Evolutionary conservation across 2,113 vertebrate species (phyloP), one percentile per base, ranked within the genome.

Genomic region (Hystrix brachyura): DNA sequence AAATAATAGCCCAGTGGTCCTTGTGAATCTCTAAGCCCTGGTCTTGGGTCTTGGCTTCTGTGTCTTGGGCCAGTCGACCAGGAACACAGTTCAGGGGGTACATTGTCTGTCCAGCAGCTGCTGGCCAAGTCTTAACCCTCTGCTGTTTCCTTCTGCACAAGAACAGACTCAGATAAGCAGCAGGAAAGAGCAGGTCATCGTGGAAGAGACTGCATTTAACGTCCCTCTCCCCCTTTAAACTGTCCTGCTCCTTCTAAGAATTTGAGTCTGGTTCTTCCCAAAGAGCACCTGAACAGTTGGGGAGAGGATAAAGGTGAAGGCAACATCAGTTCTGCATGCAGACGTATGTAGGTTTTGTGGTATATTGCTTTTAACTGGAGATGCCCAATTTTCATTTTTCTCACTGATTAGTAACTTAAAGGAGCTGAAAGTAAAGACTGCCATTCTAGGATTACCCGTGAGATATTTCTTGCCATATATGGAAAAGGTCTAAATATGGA

Each of bases 401-500:
- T 92, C 53, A 84, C 57, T 84, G 59, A 82, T 69, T 1, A 62
- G 74, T 84, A 81, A 80, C 38, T 94, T 88, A 86, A 80, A 92
- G 82, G n/a, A 87, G 60, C 87, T 51, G 7, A 46, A 84, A 69
- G 29, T 89, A 65, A 92, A 92, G 76, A 64, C 46, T 65, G n/a
- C 82, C 74, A 38, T 76, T 86, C 55, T 89, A 80, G n/a, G 48
- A 71, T 94, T 69, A 59, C 38, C 34, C 82, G 15, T 91, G 43
- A 64, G 76, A 19, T 79, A 83, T 9, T 87, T 82, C 18, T 79
- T 76, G 25, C 51, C 69, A 25, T 83, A n/a, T 90, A 91, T 21
- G 94, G 76, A 94, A 83, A 90, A 71, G 64, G 5, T 89, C 90
- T 97, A 94, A 96, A 95, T 94, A 71, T 51, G 95, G 90, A 94